Base-by-base conservation (phyloP, 1,140 invertebrate species). In the Sinella curviseta region DNA sequence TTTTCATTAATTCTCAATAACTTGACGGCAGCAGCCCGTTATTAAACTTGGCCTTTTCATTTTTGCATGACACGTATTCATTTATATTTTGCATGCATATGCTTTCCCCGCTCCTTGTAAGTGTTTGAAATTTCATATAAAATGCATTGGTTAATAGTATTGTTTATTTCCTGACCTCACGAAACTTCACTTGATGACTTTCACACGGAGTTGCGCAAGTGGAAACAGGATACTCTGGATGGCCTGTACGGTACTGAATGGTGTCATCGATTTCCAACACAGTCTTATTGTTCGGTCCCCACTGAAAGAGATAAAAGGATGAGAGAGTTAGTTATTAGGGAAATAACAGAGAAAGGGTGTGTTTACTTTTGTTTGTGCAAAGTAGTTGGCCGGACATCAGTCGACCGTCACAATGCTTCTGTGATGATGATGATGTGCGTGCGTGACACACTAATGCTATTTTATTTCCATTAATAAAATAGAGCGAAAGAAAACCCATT, bases 141-240 rank as follows among this genome's bases (percentile, higher is more conserved):
- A n/a, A n/a, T n/a, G n/a, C n/a, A n/a, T n/a, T n/a, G n/a, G n/a
- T n/a, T n/a, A n/a, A n/a, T n/a, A n/a, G n/a, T n/a, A n/a, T 48
- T 48, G 39, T 48, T 48, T 48, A 76, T 24, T 76, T 14, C 20
- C 74, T 57, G 31, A 86, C 88, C 80, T 86, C 87, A 26, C 86
- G 85, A 0, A 89, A 86, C 86, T 89, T 88, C 0, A 89, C 86
- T 78, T 89, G 86, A 76, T 87, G 83, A 0, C 84, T 79, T 20
- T 81, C 81, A 82, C 91, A 90, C 2, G 88, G 87, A 2, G 85
- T 83, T 0, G 87, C 85, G 81, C 89, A 89, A 12, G 85, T 89
- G 1, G 88, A 89, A 14, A 84, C 83, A 2, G 88, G 87, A 78
- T 70, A 33, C 1, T 70, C 8, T 79, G 31, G 80, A 82, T 0